Conservation (phyloP, 1,140 invertebrate genomes). For the Caenorhabditis remanei region DNA sequence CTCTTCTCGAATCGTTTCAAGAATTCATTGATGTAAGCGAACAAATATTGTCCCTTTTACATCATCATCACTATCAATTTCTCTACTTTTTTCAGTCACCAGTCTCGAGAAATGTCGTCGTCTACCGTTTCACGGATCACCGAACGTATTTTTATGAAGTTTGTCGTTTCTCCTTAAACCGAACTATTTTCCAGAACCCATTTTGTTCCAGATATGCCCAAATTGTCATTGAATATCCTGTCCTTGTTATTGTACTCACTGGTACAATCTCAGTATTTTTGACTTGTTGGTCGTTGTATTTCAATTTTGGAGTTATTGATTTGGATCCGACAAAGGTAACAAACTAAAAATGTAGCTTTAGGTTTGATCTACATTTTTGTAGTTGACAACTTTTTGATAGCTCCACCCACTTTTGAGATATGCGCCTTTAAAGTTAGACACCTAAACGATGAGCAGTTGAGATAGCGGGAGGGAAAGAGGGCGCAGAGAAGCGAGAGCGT, state of each 20-base stretch:
- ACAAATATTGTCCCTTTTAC: background rate
- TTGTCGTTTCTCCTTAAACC: background rate
- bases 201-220: conserved; percentile 30
- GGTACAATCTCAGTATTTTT: background rate
- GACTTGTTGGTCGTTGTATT: conserved; percentile 12
- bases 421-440: no score
- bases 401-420: no score
- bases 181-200: background rate
- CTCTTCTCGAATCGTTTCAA: conserved; percentile 38
- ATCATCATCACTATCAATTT: conserved; percentile 17
- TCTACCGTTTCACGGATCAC: conserved; percentile 21
- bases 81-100: background rate
- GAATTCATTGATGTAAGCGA: background rate
- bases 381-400: no score
- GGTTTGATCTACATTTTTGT: no score
- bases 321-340: conserved; percentile 52
- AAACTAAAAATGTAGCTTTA: background rate
- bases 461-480: no score
- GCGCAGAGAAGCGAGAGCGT: no score
- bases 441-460: no score
- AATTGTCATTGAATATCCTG: conserved; percentile 37
- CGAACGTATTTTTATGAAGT: conserved; percentile 32
- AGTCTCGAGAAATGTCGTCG: background rate
- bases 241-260: conserved; percentile 18
- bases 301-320: conserved; percentile 32